Evolutionary conservation across 2,888 invertebrate genomes (phyloP).

Genomic region (Machimus rusticus): DNA sequence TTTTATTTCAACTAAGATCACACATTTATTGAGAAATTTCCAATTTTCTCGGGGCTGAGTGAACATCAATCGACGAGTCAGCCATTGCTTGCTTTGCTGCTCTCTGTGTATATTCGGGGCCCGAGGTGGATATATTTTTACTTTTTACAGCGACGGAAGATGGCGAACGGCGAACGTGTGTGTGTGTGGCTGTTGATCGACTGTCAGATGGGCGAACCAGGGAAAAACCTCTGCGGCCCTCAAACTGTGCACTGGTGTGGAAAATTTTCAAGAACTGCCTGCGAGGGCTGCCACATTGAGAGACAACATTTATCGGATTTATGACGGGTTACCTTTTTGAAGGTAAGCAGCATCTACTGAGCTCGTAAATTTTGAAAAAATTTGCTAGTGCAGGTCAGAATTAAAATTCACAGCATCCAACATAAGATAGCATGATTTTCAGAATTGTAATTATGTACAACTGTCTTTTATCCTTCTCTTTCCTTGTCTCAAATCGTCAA

Average conservation of each 20-base stretch:
- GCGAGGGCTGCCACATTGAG: not conserved
- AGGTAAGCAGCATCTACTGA: not conserved
- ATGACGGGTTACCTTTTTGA: not conserved
- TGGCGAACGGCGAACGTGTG: not conserved
- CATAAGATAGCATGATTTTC: too few species aligned
- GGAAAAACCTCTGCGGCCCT: not conserved
- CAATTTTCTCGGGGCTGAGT: constrained; percentile 33
- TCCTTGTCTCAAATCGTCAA: too few species aligned
- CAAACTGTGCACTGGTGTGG: not conserved
- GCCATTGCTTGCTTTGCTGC: constrained; percentile 45
- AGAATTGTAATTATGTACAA: too few species aligned
- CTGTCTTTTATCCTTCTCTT: too few species aligned
- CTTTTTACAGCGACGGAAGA: not conserved
- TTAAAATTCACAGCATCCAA: not conserved
- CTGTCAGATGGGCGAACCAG: not conserved
- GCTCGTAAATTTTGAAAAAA: not conserved
- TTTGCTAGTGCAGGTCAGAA: not conserved
- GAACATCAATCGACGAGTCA: constrained; percentile 43
- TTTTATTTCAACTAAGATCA: constrained; percentile 45
- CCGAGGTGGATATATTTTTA: not conserved
- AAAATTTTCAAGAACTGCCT: not conserved
- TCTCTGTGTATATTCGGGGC: not conserved
- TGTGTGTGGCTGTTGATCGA: not conserved
- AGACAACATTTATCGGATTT: not conserved
- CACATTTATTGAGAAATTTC: constrained; percentile 39